Percentiles rank a stretch among this genome's conserved stretches.
Conservation (phyloP, 1,140 invertebrate genomes). For the Lepidurus arcticus region DNA sequence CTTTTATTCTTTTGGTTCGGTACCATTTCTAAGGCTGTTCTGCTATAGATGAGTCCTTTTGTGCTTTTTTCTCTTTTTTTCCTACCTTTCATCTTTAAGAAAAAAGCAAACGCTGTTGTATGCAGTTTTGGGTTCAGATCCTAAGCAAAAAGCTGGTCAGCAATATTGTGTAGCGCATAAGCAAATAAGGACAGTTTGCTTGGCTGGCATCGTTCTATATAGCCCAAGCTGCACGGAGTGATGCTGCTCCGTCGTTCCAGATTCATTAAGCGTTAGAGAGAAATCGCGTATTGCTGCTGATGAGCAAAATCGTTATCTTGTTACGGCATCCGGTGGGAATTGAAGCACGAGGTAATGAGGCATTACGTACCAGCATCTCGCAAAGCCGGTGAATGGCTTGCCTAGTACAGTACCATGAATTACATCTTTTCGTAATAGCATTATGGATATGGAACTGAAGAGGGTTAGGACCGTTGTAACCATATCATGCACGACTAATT, state of each 20-base stretch:
- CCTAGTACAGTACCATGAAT: background rate
- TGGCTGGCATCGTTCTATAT: background rate
- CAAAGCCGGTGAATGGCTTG: background rate
- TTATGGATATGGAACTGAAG: no score
- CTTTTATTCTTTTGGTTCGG: background rate
- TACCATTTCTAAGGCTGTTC: background rate
- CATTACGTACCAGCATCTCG: background rate
- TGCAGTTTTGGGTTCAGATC: background rate
- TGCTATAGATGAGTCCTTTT: background rate
- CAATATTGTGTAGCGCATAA: conserved; percentile 1
- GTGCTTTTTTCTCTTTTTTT: background rate
- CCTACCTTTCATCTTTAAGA: background rate
- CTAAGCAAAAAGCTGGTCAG: background rate
- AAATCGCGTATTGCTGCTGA: conserved; percentile 8
- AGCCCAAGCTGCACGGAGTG: background rate
- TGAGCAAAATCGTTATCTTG: background rate
- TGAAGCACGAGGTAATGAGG: background rate
- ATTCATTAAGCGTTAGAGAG: background rate
- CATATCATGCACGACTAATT: no score
- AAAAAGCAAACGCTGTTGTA: conserved; percentile 1
- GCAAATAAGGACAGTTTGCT: conserved; percentile 13
- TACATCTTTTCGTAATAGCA: no score
- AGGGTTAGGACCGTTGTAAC: no score
- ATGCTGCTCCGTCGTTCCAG: background rate
- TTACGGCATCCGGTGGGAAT: conserved; percentile 3